Base-by-base conservation (phyloP, 2,113 vertebrate genomes). In the Sula dactylatra region DNA sequence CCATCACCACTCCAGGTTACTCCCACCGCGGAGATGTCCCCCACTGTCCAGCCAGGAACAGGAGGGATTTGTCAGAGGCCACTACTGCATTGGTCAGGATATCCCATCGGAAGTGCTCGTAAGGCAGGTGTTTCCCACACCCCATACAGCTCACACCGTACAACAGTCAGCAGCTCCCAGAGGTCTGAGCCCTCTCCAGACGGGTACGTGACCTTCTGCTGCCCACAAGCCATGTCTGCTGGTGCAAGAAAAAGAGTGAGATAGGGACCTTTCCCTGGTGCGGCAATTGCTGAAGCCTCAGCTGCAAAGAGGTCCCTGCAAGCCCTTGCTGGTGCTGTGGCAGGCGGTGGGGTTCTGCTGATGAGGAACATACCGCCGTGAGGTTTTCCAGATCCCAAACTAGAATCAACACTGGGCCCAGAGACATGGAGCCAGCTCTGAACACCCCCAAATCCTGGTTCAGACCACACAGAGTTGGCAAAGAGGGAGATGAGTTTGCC, bases 201-300 rank as follows among this genome's bases (percentile, higher is more conserved):
- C 0, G 1, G 6, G 6, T 47, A 1, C 0, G 5, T 34, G 36
- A 40, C 15, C 38, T 52, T 29, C 55, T 42, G 50, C 4, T 86
- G 82, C 70, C 52, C 31, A 14, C 19, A 29, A 34, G 40, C 61
- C 1, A 0, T 8, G 27, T 31, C 38, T 88, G 67, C 42, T n/a
- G 25, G 9, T 20, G 21, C 45, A 59, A 7, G 45, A n/a, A 17
- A 77, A 21, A 21, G 42, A 44, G 24, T 0, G 4, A 15, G 40
- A 32, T 26, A 52, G 14, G 6, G 20, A 64, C 29, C 17, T 31
- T 40, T 58, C 49, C 61, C 21, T 58, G 34, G 17, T 0, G 2
- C 10, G 25, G 38, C 21, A 66, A 7, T 2, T 66, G 70, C 50
- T 86, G 56, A 40, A 59, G 38, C 44, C 64, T 65, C 44, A 54